Evolutionary conservation across 2,113 vertebrate genomes (phyloP), one percentile per base, ranked within the genome.

Genomic region (Progne subis): DNA sequence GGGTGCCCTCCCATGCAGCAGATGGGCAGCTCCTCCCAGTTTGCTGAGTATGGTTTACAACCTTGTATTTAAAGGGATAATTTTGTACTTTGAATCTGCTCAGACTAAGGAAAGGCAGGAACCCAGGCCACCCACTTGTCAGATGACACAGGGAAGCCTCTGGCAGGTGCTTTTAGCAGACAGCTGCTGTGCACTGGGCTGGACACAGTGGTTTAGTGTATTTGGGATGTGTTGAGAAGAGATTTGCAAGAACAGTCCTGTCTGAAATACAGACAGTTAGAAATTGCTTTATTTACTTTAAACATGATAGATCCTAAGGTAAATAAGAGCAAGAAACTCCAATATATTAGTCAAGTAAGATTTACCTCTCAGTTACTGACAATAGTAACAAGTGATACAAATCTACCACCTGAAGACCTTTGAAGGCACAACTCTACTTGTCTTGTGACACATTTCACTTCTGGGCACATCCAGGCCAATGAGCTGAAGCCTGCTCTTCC

Each of bases 1-100:
- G 26, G 10, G n/a, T 79, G 65, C 21, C 29, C 31, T 91, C 60
- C 69, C 65, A 37, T 68, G 32, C 49, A 87, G 61, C 39, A 56
- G 61, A 60, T 20, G 25, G 20, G 18, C 43, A 86, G 34, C 57
- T 76, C 49, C 44, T 96, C 49, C 53, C 65, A 60, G 21, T 44
- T 72, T 61, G 49, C 76, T 4, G 3, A 69, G 46, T 46, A 57
- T 56, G 50, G 46, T 60, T 93, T 85, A 90, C 79, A 95, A 82
- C 65, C 41, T 85, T 87, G 41, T 49, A 79, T 85, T 93, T 85
- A 93, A 89, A 71, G 53, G 19, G 78, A 75, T 96, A 94, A 87
- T 85, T 93, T 85, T 68, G 53, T 82, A 41, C 18, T 64, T 75
- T 12, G 28, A 64, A 56, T 71, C 78, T 68, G 8, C 44, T 90